Evolutionary conservation across 1,140 invertebrate species (phyloP), one percentile per base, ranked within the genome.

Genomic region (Propsilocerus akamusi): DNA sequence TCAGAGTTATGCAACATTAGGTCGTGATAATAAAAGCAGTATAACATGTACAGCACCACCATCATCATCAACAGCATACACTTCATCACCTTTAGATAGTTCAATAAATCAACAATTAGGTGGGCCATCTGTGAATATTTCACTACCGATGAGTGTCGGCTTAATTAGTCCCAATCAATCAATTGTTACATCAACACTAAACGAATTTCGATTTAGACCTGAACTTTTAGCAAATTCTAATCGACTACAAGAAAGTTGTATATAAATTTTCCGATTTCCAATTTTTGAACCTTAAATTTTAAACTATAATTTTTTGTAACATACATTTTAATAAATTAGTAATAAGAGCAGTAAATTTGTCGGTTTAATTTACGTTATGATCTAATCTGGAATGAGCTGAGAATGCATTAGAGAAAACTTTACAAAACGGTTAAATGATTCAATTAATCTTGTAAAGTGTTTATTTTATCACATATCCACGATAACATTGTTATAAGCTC

Each of bases 241-340:
- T 70, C 74, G 81, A 56, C 83, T 86, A 67, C 83, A 86, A 66
- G 82, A 86, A 71, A 85, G 81, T 71, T 86, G 82, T 80, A 86
- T 86, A 80, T 86, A 83, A 79, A 57, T 14, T n/a, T n/a, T n/a
- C n/a, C n/a, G n/a, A n/a, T n/a, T n/a, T n/a, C n/a, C n/a, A n/a
- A n/a, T n/a, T n/a, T n/a, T n/a, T n/a, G n/a, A n/a, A n/a, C n/a
- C n/a, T n/a, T n/a, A n/a, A n/a, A n/a, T n/a, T n/a, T n/a, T n/a
- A n/a, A n/a, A n/a, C n/a, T n/a, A n/a, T n/a, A n/a, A n/a, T n/a
- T n/a, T n/a, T n/a, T n/a, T n/a, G n/a, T n/a, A n/a, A n/a, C n/a
- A n/a, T n/a, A n/a, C n/a, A n/a, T n/a, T n/a, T n/a, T n/a, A n/a
- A n/a, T n/a, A n/a, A n/a, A n/a, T n/a, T n/a, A n/a, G n/a, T n/a